phyloP scores from a whole-genome alignment of 1,140 invertebrate species.

The Zaprionus gabonicus region DNA sequence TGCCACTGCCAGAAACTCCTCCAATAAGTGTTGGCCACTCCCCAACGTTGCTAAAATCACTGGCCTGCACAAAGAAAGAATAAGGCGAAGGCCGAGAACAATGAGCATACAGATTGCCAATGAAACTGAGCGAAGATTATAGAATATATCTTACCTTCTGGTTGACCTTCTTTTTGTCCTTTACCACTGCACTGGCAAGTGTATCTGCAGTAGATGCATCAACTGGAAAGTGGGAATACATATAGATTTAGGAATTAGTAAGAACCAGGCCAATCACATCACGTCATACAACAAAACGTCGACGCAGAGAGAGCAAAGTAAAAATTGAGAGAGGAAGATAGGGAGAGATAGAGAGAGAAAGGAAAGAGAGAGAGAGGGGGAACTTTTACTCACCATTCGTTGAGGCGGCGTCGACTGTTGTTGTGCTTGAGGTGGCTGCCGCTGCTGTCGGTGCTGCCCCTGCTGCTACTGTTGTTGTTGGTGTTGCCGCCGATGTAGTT shows the following conservation, averaged over 20 bases:
- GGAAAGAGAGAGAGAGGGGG: background rate
- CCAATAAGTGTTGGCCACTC: slow-evolving; percentile 91
- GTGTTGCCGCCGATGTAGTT: slow-evolving; percentile 23
- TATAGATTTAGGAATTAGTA: slow-evolving; percentile 28
- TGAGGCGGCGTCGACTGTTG: slow-evolving; percentile 47
- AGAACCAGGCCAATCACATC: slow-evolving; percentile 45
- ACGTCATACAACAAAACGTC: background rate
- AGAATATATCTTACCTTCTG: slow-evolving; percentile 85
- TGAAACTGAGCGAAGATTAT: background rate
- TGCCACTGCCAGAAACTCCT: slow-evolving; percentile 72
- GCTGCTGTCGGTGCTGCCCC: slow-evolving; percentile 22
- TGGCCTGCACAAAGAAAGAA: slow-evolving; percentile 86
- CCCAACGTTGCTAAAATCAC: slow-evolving; percentile 89
- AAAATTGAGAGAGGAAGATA: background rate
- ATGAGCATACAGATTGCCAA: no score
- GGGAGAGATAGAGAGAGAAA: slow-evolving; percentile 1
- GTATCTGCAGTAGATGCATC: slow-evolving; percentile 73
- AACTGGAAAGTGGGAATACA: slow-evolving; percentile 39
- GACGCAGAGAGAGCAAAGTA: slow-evolving; percentile 26
- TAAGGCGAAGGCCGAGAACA: background rate
- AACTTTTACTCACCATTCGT: slow-evolving; percentile 62
- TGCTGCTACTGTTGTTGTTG: slow-evolving; percentile 44
- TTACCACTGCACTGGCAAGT: slow-evolving; percentile 86
- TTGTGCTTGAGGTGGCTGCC: slow-evolving; percentile 25
- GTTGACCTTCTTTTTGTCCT: slow-evolving; percentile 87